These are phyloP conservation scores for Luperina nickerlii DNA, from an alignment of 2,888 invertebrate species.

Conservation along the genomic window DNA sequence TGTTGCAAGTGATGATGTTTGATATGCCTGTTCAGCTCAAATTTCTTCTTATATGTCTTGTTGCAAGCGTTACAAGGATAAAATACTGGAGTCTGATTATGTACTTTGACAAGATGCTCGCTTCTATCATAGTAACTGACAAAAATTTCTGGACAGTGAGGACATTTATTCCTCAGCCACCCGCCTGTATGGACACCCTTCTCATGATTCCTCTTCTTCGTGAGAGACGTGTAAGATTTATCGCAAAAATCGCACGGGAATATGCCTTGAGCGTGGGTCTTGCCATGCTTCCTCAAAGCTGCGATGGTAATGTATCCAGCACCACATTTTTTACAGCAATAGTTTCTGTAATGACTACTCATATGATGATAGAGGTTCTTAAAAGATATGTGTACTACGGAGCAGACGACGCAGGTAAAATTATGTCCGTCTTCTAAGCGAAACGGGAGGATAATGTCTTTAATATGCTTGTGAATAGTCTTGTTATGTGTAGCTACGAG, in stretches of 20 bases:
- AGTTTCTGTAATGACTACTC: slow-evolving; percentile 88
- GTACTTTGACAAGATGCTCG: slow-evolving; percentile 84
- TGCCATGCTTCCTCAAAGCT: slow-evolving; percentile 86
- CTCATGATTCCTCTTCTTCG: slow-evolving; percentile 86
- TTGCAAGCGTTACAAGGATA: slow-evolving; percentile 87
- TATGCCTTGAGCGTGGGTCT: slow-evolving; percentile 87
- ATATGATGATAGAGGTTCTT: slow-evolving; percentile 87
- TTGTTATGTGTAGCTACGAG: slow-evolving; percentile 80
- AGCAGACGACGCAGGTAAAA: slow-evolving; percentile 84
- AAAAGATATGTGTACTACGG: slow-evolving; percentile 85
- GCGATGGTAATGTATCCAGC: slow-evolving; percentile 86
- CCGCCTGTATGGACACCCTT: slow-evolving; percentile 87
- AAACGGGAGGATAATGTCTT: slow-evolving; percentile 87
- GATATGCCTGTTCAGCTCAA: slow-evolving; percentile 85
- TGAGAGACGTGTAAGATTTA: slow-evolving; percentile 88
- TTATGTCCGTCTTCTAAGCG: slow-evolving; percentile 83
- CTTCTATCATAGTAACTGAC: slow-evolving; percentile 86
- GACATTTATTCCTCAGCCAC: slow-evolving; percentile 87
- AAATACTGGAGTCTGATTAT: slow-evolving; percentile 80
- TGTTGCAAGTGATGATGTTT: slow-evolving; percentile 87
- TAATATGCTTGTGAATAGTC: slow-evolving; percentile 83
- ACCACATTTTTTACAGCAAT: slow-evolving; percentile 87
- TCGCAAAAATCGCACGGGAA: slow-evolving; percentile 90
- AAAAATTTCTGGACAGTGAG: slow-evolving; percentile 85
- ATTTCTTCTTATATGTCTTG: slow-evolving; percentile 86